phyloP scores from a whole-genome alignment of 2,113 vertebrate genomes.

The Pelvicachromis taeniatus region DNA sequence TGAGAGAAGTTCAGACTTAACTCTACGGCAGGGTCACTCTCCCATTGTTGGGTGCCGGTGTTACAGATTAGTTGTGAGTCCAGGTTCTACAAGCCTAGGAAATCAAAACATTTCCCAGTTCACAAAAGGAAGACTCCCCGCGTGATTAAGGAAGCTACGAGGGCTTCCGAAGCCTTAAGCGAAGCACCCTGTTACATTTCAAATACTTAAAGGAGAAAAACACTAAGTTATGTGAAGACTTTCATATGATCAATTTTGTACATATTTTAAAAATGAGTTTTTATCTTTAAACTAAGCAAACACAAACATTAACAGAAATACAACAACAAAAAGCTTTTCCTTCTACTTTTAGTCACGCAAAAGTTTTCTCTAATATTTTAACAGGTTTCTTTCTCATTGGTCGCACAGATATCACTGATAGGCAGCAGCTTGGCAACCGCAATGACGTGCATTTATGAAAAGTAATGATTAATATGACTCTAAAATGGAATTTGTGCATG shows the following conservation, averaged over 20 bases:
- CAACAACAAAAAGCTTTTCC: background rate
- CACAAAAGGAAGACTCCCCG: background rate
- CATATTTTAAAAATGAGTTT: background rate
- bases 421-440: background rate
- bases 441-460: background rate
- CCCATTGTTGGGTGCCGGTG: background rate
- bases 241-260: background rate
- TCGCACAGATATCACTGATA: background rate
- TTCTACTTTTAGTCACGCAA: background rate
- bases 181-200: background rate
- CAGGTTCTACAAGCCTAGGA: background rate
- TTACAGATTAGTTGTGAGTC: conserved; percentile 12
- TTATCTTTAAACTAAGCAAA: background rate
- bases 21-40: background rate
- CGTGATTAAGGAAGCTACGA: background rate
- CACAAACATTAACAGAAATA: background rate
- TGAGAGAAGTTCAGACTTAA: background rate
- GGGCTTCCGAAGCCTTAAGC: background rate
- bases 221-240: background rate
- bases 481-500: background rate
- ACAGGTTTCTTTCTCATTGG: background rate
- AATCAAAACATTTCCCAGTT: conserved; percentile 23
- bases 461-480: background rate
- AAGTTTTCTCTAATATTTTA: background rate
- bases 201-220: background rate